Evolutionary conservation across 2,888 invertebrate genomes (phyloP), one percentile per base, ranked within the genome.

Genomic region (Archaeoteleia sp.): DNA sequence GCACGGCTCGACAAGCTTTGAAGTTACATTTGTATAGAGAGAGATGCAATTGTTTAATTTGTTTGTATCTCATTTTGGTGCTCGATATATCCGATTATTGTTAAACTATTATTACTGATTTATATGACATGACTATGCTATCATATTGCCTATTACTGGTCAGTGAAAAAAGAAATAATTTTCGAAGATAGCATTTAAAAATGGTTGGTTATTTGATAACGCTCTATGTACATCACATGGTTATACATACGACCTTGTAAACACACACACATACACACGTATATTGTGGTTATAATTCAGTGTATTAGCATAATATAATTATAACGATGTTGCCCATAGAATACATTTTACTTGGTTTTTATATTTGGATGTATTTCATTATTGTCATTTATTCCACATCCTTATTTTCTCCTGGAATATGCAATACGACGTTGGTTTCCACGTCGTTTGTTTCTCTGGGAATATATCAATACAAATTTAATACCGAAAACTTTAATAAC

Each of bases 321-420:
- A 82, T 77, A 76, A 80, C 76, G 80, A 82, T 84, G 83, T 84
- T 84, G 82, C 83, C 81, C 81, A 83, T 84, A 83, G 82, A 83
- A 83, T 84, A 85, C 82, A 84, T 84, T 84, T 83, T 84, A 85
- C 83, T 84, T 84, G 82, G 82, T 84, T 84, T 85, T 85, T 83
- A 82, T 78, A 82, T 83, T 79, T 75, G 48, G 76, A 67, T n/a
- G n/a, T n/a, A n/a, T n/a, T n/a, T n/a, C n/a, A n/a, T n/a, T n/a
- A n/a, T n/a, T 73, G 78, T 78, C 73, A 74, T 75, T 81, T 70
- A 77, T 78, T 83, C 78, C 45, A n/a, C n/a, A n/a, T n/a, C n/a
- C n/a, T n/a, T n/a, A n/a, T n/a, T n/a, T n/a, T n/a, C n/a, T n/a
- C n/a, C n/a, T n/a, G n/a, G n/a, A n/a, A n/a, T n/a, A n/a, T n/a